phyloP scores from a whole-genome alignment of 2,888 invertebrate genomes.

The Coenonympha glycerion region DNA sequence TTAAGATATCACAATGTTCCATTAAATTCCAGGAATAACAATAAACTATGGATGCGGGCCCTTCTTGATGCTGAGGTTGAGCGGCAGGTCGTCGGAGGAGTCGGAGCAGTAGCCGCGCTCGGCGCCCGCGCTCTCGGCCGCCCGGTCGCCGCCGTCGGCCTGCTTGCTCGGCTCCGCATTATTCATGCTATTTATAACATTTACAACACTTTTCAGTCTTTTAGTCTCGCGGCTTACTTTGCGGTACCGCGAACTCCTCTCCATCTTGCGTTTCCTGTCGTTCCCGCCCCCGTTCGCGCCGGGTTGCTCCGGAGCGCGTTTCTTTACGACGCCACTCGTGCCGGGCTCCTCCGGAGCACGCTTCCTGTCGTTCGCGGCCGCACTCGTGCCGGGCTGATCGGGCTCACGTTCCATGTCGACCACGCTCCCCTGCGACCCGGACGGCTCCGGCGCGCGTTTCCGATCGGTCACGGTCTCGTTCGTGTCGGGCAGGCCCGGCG shows the following conservation, averaged over 20 bases:
- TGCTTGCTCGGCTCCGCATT: conserved; percentile 11
- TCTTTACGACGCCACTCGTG: background rate
- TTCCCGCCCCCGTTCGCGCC: conserved; percentile 31
- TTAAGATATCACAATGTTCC: conserved; percentile 24
- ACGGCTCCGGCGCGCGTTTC: background rate
- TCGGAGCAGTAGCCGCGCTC: background rate
- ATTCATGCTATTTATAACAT: conserved; percentile 42
- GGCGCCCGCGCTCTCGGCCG: background rate
- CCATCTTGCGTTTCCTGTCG: conserved; percentile 22
- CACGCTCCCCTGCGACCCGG: background rate
- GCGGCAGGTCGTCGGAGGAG: conserved; percentile 51
- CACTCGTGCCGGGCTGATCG: background rate
- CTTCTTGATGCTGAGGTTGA: conserved; percentile 47
- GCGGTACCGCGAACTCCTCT: conserved; percentile 25
- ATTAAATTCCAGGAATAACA: conserved; percentile 10
- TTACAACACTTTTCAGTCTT: conserved; percentile 66
- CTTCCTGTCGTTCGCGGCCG: background rate
- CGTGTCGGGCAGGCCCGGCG: conserved; percentile 32
- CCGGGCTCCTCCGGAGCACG: background rate
- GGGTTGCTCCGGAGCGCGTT: too few relatives aligned
- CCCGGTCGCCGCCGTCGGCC: background rate
- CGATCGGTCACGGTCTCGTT: conserved; percentile 20
- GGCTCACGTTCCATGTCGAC: background rate
- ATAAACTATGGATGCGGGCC: conserved; percentile 7
- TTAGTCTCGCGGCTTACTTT: conserved; percentile 42